Base-by-base conservation (phyloP, 2,888 invertebrate species). In the Theodoxus fluviatilis region DNA sequence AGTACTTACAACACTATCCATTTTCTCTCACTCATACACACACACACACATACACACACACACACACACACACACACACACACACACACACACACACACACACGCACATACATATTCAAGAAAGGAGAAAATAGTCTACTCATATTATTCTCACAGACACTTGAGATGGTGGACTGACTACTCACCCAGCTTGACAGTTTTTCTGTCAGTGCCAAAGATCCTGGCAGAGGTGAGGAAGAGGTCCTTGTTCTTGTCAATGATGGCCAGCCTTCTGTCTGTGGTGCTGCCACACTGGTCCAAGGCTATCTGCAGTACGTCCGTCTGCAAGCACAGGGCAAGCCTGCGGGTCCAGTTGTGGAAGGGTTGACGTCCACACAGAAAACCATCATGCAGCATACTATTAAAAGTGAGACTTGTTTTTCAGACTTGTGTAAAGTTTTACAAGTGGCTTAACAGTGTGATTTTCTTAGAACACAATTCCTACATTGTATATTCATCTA, bases 241-340 rank as follows among this genome's bases (percentile, higher is more conserved):
- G 87, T 98, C 97, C 79, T 92, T 91, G 84, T 96, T 96, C 80
- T 91, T 91, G 88, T 99, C 98, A 35, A 98, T 90, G 71, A 98
- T 89, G 0, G 95, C 95, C 59, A 98, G 88, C 80, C 93, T 93
- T 75, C 98, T 91, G 80, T 94, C 94, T 43, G 90, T 91, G 0
- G 92, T 85, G 0, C 92, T 90, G 0, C 95, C 96, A 69, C 93
- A 92, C 84, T 96, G 94, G 85, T 95, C 95, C 57, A 98, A 88
- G 0, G 94, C 92, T 22, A 98, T 89, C 81, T 93, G 92, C 2
- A 92, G 90, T n/a, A 98, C 91, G 35, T 92, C 93, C 84, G 93
- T 91, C 88, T 89, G 78, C 9, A 55, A 12, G 22, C 28, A 6
- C 47, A 28, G 31, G 12, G n/a, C 52, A 28, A 33, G 1, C 47